phyloP scores from a whole-genome alignment of 2,113 vertebrate species.

The Tachycineta bicolor region DNA sequence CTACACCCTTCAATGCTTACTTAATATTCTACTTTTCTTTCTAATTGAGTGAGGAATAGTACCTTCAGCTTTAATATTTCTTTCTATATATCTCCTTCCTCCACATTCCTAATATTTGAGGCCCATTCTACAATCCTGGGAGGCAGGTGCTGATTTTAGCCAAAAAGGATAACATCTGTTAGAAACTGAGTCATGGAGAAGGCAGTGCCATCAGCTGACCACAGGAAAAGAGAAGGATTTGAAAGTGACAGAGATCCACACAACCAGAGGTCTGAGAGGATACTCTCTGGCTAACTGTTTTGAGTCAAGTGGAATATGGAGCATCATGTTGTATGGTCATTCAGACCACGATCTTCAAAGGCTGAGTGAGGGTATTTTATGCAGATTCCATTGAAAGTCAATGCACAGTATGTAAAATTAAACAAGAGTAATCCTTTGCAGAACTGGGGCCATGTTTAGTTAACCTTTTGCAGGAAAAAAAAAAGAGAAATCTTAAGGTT shows the following conservation, averaged over 20 bases:
- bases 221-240: not conserved
- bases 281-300: not conserved
- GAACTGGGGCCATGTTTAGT: slow-evolving; percentile 53
- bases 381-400: slow-evolving; percentile 12
- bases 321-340: not conserved
- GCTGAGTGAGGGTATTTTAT: not conserved
- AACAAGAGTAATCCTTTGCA: slow-evolving; percentile 53
- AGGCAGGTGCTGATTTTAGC: not conserved
- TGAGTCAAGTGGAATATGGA: not conserved
- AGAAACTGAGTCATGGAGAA: not conserved
- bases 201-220: not conserved
- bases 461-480: slow-evolving; percentile 1
- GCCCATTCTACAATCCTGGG: not conserved
- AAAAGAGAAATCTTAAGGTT: not conserved
- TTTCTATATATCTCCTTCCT: not conserved
- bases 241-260: not conserved
- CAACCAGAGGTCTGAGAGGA: not conserved
- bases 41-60: not conserved
- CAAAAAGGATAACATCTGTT: not conserved
- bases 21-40: not conserved
- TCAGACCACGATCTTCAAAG: not conserved
- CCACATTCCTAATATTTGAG: not conserved
- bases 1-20: not conserved
- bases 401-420: slow-evolving; percentile 14
- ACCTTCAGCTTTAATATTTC: not conserved